phyloP scores from a whole-genome alignment of 2,888 invertebrate genomes.

The Plebejus anna region DNA sequence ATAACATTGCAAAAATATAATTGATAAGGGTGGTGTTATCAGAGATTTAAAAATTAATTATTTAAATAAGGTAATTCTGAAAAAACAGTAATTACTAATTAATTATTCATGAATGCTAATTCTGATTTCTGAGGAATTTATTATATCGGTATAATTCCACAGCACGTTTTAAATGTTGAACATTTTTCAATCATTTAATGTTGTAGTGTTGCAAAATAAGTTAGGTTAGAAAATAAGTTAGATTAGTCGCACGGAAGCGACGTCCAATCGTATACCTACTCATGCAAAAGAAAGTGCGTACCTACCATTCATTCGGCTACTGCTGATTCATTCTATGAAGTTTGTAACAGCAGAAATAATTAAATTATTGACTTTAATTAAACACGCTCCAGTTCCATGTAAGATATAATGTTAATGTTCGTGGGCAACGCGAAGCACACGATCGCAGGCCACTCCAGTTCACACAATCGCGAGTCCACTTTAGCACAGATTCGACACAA shows the following conservation, averaged over 20 bases:
- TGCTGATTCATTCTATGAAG: slow-evolving; percentile 58
- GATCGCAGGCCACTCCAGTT: slow-evolving; percentile 62
- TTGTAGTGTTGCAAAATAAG: background rate
- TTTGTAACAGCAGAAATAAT: slow-evolving; percentile 48
- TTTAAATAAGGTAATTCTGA: background rate
- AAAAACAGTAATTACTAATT: background rate
- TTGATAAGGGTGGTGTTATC: background rate
- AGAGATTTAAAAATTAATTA: background rate
- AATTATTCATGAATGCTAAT: slow-evolving; percentile 8
- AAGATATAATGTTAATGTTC: slow-evolving; percentile 67
- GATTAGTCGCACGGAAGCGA: background rate
- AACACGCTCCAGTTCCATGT: slow-evolving; percentile 66
- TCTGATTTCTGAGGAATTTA: background rate
- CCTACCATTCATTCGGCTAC: slow-evolving; percentile 69
- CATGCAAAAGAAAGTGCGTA: slow-evolving; percentile 38
- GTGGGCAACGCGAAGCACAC: slow-evolving; percentile 66
- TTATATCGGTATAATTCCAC: slow-evolving; percentile 1
- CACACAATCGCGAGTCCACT: slow-evolving; percentile 36
- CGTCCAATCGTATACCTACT: background rate
- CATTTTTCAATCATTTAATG: background rate
- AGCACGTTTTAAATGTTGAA: too few species aligned
- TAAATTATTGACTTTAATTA: slow-evolving; percentile 65
- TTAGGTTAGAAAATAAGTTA: background rate
- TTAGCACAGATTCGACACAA: slow-evolving; percentile 49
- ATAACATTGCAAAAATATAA: background rate